phyloP scores from a whole-genome alignment of 1,140 invertebrate species.

The Drosophila tani region DNA sequence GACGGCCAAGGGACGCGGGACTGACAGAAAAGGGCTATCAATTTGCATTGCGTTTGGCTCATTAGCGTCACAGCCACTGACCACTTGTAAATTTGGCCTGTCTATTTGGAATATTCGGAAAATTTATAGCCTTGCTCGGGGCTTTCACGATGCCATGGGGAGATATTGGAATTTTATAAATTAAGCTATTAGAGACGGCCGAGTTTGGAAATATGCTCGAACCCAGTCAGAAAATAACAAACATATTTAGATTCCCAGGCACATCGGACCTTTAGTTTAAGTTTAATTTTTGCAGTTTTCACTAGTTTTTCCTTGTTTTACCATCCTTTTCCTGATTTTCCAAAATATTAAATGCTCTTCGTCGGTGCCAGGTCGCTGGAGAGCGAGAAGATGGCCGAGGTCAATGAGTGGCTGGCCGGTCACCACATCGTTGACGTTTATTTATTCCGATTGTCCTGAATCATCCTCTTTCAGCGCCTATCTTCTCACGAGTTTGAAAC shows the following conservation, averaged over 20 bases:
- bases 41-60: slow-evolving; percentile 79
- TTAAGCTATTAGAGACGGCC: neutral
- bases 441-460: neutral
- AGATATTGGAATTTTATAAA: neutral
- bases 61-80: slow-evolving; percentile 68
- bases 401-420: too few species aligned
- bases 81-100: slow-evolving; percentile 60
- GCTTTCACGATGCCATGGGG: slow-evolving; percentile 13
- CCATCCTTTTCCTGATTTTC: too few species aligned
- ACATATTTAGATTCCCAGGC: too few species aligned
- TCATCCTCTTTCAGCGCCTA: neutral
- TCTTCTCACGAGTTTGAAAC: neutral
- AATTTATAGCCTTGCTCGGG: slow-evolving; percentile 58
- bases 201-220: too few species aligned
- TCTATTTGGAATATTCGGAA: slow-evolving; percentile 45
- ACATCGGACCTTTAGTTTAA: too few species aligned
- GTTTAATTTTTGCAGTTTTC: too few species aligned
- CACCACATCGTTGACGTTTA: neutral
- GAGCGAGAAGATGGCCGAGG: too few species aligned
- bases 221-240: neutral
- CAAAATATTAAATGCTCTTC: too few species aligned
- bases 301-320: too few species aligned
- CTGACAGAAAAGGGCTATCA: slow-evolving; percentile 63
- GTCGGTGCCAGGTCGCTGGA: too few species aligned
- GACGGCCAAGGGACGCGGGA: neutral